phyloP scores from a whole-genome alignment of 1,140 invertebrate genomes.

The Reticulitermes speratus region DNA sequence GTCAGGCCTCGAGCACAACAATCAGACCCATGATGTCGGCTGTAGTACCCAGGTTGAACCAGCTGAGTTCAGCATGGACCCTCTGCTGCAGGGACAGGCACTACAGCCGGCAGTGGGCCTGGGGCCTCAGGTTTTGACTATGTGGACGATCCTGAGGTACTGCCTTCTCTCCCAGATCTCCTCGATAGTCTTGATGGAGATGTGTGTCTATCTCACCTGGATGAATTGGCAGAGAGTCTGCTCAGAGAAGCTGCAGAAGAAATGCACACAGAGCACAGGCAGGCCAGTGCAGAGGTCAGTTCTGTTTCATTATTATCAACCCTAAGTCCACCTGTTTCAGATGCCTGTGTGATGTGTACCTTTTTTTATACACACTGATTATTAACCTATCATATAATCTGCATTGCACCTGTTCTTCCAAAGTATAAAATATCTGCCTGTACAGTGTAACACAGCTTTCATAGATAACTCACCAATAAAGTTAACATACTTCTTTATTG shows the following conservation, averaged over 20 bases:
- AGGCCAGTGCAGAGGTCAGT: background rate
- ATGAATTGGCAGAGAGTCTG: constrained; percentile 76
- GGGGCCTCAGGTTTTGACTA: constrained; percentile 48
- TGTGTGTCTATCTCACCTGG: constrained; percentile 65
- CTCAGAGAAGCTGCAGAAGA: constrained; percentile 76
- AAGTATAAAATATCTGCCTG: too few relatives aligned
- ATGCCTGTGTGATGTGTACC: too few relatives aligned
- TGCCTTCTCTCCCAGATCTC: constrained; percentile 79
- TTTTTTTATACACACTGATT: too few relatives aligned
- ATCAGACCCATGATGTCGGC: constrained; percentile 53
- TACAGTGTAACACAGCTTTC: too few relatives aligned
- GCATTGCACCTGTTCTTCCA: too few relatives aligned
- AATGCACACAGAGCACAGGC: constrained; percentile 51
- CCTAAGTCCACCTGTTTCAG: too few relatives aligned
- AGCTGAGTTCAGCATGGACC: constrained; percentile 67
- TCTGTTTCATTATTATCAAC: background rate
- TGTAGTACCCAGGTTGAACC: constrained; percentile 66
- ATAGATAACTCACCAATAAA: too few relatives aligned
- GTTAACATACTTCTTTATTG: too few relatives aligned
- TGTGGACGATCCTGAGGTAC: constrained; percentile 67
- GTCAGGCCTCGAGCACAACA: constrained; percentile 33
- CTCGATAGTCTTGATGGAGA: constrained; percentile 65
- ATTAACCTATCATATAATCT: too few relatives aligned
- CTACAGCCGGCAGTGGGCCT: constrained; percentile 58
- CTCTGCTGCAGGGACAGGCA: constrained; percentile 79